These are phyloP conservation scores for Lordiphosa collinella DNA, from an alignment of 1,140 invertebrate species.

Conservation along the genomic window DNA sequence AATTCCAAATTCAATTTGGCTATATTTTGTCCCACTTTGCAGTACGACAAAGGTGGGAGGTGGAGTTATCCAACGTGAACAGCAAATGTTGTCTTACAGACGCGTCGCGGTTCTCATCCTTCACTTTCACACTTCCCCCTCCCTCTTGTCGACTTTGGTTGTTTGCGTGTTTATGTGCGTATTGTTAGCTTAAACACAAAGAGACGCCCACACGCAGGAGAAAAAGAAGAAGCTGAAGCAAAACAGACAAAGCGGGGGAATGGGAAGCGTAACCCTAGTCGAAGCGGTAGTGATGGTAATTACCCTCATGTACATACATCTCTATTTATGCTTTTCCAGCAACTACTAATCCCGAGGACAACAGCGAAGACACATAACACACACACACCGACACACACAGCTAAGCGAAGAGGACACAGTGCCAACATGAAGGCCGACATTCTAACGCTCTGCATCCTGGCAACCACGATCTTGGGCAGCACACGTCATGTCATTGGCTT, in stretches of 20 bases:
- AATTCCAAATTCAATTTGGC: too few relatives aligned
- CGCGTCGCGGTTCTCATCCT: constrained; percentile 7
- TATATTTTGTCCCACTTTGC: background rate
- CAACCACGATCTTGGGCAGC: constrained; percentile 58
- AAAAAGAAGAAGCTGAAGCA: background rate
- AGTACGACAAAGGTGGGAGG: background rate
- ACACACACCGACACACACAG: constrained; percentile 9
- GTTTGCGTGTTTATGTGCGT: constrained; percentile 28
- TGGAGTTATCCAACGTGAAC: constrained; percentile 2
- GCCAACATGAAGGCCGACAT: constrained; percentile 51
- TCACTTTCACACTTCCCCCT: background rate
- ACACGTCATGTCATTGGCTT: constrained; percentile 58
- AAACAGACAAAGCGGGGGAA: too few relatives aligned
- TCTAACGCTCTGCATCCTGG: constrained; percentile 55
- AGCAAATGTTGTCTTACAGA: constrained; percentile 32
- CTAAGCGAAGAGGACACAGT: too few relatives aligned
- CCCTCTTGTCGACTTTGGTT: too few relatives aligned
- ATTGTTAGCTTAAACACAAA: constrained; percentile 61
- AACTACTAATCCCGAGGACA: constrained; percentile 54
- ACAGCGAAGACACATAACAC: constrained; percentile 15
- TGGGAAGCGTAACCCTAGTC: too few relatives aligned
- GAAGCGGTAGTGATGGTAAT: constrained; percentile 61
- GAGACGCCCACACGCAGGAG: constrained; percentile 37
- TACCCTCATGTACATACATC: constrained; percentile 58
- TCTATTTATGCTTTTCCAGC: constrained; percentile 25